Conservation (phyloP, 2,113 vertebrate species). For the Perca fluviatilis region DNA sequence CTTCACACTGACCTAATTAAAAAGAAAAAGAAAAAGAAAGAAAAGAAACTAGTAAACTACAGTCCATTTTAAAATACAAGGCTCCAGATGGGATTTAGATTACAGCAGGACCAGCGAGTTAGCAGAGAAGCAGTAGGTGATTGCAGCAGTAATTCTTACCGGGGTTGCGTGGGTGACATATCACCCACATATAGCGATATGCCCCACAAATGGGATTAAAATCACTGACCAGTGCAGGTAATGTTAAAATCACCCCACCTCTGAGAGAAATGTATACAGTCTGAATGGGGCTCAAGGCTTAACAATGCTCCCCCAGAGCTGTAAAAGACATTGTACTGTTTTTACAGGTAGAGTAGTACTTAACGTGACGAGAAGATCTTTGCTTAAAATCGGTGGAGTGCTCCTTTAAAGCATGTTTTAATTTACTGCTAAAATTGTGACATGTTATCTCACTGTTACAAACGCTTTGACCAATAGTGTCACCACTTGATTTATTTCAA, state of each 20-base stretch:
- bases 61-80: neutral
- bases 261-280: neutral
- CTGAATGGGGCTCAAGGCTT: neutral
- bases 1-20: neutral
- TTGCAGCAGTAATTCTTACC: neutral
- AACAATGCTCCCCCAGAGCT: neutral
- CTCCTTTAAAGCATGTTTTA: conserved; percentile 18
- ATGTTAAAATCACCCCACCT: neutral
- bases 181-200: neutral
- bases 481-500: neutral
- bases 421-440: neutral
- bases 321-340: neutral
- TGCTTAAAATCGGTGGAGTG: conserved; percentile 6
- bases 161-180: neutral
- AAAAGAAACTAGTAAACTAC: neutral
- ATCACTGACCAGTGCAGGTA: neutral
- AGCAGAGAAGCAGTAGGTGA: neutral
- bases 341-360: neutral
- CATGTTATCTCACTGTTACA: neutral
- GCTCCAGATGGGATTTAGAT: neutral
- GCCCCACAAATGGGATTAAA: neutral
- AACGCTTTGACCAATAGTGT: neutral
- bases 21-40: neutral
- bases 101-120: neutral
- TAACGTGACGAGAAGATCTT: neutral